These are phyloP conservation scores for Creontiades dilutus DNA, from an alignment of 2,888 invertebrate genomes.

Conservation along the genomic window DNA sequence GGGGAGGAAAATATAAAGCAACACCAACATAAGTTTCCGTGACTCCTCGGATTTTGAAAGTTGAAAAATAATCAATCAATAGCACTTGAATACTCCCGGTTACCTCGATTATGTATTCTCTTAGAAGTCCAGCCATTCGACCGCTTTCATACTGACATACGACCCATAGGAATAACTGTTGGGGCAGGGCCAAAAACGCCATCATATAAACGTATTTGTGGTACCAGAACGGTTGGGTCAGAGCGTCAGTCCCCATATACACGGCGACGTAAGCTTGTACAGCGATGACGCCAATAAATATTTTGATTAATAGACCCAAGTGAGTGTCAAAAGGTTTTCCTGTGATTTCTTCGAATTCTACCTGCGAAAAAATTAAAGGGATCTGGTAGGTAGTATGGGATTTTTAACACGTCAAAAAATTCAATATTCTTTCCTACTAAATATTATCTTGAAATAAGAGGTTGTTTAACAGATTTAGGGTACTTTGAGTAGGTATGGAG, in stretches of 20 bases:
- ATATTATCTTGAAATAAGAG: no score
- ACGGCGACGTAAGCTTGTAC: slow-evolving; percentile 56
- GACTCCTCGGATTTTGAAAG: no score
- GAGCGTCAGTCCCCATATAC: slow-evolving; percentile 55
- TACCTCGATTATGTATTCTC: slow-evolving; percentile 53
- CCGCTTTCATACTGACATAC: slow-evolving; percentile 64
- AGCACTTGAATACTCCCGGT: background rate
- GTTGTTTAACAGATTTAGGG: no score
- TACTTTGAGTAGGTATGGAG: no score
- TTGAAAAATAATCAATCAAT: no score
- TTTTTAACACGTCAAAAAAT: no score
- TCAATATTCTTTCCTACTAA: no score
- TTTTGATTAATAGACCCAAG: slow-evolving; percentile 59
- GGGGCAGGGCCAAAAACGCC: slow-evolving; percentile 44
- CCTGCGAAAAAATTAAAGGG: slow-evolving; percentile 4
- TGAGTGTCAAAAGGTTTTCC: slow-evolving; percentile 58
- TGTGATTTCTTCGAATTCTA: slow-evolving; percentile 63
- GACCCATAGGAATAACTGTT: slow-evolving; percentile 63
- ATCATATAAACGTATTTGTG: slow-evolving; percentile 69
- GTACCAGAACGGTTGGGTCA: slow-evolving; percentile 56
- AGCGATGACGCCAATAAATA: slow-evolving; percentile 50
- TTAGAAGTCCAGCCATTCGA: slow-evolving; percentile 50
- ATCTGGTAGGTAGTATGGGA: no score
- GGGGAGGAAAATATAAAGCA: no score
- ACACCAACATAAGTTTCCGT: no score